Evolutionary conservation across 1,140 invertebrate species (phyloP), one percentile per base, ranked within the genome.

Genomic region (Drosophila guanche): DNA sequence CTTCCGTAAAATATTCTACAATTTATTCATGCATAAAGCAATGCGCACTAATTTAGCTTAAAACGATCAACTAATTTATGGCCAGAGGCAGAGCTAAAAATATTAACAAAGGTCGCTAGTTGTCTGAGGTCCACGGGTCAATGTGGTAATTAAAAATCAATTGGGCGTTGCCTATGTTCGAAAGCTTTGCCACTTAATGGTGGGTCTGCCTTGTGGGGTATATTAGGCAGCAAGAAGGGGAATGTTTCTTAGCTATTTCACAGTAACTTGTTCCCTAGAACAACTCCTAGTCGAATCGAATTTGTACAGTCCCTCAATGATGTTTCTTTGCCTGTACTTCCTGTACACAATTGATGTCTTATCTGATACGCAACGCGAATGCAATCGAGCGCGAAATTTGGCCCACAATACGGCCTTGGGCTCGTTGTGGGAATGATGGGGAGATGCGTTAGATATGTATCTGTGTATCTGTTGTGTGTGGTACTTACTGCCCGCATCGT

Each of bases 401-500:
- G 63, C 59, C 75, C 61, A 55, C 47, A 46, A 54, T 54, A 14
- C 29, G 56, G 62, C 75, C 74, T 78, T 81, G 72, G 48, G 59
- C 40, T 53, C 53, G 41, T 66, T 69, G 68, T 48, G 33, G 46
- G 63, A 48, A 33, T 37, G 50, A 52, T 54, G 42, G 43, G 61
- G 41, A 40, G 50, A 52, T 54, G 43, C 51, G 61, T 68, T 59
- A 52, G 73, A 77, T 78, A 55, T 60, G 23, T 70, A 70, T 53
- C 48, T 65, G 43, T 37, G 58, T 54, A 50, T 43, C 46, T 47
- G 12, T 20, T 20, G 33, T 41, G 37, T 42, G 25, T 46, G n/a
- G n/a, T 71, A 91, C 90, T 91, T 86, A 91, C 90, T 90, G 79
- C 80, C 76, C 68, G 74, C 68, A 76, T 89, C 90, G 50, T 88